Evolutionary conservation across 2,888 invertebrate species (phyloP).

Genomic region (Amphipoea lucens): DNA sequence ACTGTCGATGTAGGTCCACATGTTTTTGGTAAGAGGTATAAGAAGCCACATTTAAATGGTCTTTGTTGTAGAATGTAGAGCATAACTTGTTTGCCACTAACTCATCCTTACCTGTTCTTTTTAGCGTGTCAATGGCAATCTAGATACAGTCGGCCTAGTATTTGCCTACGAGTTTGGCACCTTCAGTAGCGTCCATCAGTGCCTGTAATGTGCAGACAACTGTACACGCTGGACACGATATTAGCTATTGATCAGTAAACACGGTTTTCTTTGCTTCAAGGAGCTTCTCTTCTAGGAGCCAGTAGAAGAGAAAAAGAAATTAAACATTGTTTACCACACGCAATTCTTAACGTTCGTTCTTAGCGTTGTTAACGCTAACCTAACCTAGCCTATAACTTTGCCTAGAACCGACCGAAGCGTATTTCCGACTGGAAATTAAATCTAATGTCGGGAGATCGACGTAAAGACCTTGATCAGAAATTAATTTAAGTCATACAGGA

Average conservation of each 20-base stretch:
- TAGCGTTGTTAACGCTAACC: too few relatives aligned
- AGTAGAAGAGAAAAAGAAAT: not conserved
- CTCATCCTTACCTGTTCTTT: not conserved
- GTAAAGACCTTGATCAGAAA: not conserved
- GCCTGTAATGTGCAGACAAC: not conserved
- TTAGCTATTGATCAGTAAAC: not conserved
- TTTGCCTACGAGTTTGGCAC: not conserved
- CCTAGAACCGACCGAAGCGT: not conserved
- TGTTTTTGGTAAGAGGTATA: not conserved
- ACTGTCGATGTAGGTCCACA: not conserved
- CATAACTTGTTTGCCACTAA: not conserved
- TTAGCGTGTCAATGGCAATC: not conserved
- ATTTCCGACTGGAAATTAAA: not conserved
- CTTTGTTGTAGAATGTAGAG: not conserved
- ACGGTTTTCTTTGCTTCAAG: not conserved
- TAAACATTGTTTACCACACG: not conserved
- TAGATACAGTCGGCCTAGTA: not conserved
- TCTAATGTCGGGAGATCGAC: not conserved
- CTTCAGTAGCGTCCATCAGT: not conserved
- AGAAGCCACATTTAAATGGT: not conserved
- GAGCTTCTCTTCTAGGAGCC: not conserved
- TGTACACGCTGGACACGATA: not conserved
- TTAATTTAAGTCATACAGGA: not conserved
- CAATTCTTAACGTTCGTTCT: not conserved
- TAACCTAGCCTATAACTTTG: not conserved